phyloP scores from a whole-genome alignment of 2,113 vertebrate species.

The Beaufortia kweichowensis region DNA sequence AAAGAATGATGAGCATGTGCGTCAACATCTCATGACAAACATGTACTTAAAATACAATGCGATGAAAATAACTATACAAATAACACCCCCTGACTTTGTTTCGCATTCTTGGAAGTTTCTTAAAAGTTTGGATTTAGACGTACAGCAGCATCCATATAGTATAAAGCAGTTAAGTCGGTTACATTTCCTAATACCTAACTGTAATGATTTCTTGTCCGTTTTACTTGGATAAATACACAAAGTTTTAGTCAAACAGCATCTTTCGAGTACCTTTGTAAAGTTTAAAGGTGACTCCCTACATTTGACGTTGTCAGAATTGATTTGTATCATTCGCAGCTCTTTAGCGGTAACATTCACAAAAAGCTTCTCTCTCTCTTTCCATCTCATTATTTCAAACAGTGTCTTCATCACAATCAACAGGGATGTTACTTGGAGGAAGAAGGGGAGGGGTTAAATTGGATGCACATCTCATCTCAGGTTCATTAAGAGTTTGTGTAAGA shows the following conservation, averaged over 20 bases:
- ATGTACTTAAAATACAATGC: neutral
- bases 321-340: constrained; percentile 27
- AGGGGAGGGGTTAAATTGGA: constrained; percentile 32
- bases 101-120: too few species aligned
- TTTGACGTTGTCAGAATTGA: constrained; percentile 39
- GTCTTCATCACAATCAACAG: constrained; percentile 46
- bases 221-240: neutral
- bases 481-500: constrained; percentile 51
- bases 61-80: too few species aligned
- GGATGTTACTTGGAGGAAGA: constrained; percentile 40
- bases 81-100: too few species aligned
- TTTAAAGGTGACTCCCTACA: constrained; percentile 43
- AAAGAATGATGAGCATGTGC: neutral
- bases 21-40: neutral
- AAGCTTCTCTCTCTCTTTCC: constrained; percentile 1
- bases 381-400: constrained; percentile 42
- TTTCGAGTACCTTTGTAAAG: constrained; percentile 8
- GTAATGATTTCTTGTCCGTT: neutral
- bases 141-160: too few species aligned
- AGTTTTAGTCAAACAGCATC: neutral
- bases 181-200: neutral
- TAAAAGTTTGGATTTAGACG: too few species aligned
- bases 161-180: neutral
- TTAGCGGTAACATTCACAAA: neutral
- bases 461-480: constrained; percentile 48